These are phyloP conservation scores for Glyphotaelius pellucidus DNA, from an alignment of 2,888 invertebrate species.

Conservation along the genomic window DNA sequence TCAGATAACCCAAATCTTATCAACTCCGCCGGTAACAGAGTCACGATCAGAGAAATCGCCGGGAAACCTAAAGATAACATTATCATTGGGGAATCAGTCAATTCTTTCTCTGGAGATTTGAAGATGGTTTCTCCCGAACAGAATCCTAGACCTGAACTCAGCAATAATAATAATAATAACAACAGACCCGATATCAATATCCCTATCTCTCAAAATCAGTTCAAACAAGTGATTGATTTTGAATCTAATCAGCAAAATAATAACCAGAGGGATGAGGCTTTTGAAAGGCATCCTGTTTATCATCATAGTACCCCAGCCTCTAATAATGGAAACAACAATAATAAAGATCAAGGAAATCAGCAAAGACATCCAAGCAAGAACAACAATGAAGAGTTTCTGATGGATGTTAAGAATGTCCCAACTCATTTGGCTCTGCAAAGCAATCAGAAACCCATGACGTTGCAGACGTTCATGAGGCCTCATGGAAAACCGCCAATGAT, in stretches of 20 bases:
- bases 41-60: constrained; percentile 62
- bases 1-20: constrained; percentile 63
- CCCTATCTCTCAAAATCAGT: constrained; percentile 74
- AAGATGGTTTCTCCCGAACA: constrained; percentile 60
- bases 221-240: constrained; percentile 74
- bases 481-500: constrained; percentile 68
- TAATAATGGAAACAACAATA: constrained; percentile 5
- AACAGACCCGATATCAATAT: constrained; percentile 71
- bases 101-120: constrained; percentile 42
- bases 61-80: constrained; percentile 68
- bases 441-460: constrained; percentile 73
- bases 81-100: constrained; percentile 70
- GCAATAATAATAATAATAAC: background rate
- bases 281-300: constrained; percentile 63
- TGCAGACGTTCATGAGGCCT: constrained; percentile 75
- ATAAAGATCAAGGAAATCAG: constrained; percentile 38
- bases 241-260: constrained; percentile 71
- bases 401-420: constrained; percentile 71
- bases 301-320: constrained; percentile 55
- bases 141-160: constrained; percentile 69
- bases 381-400: constrained; percentile 69
- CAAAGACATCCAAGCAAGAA: constrained; percentile 35
- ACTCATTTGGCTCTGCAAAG: constrained; percentile 71
- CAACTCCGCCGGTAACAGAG: constrained; percentile 51
- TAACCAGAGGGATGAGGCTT: constrained; percentile 64